These are phyloP conservation scores for Drosophila mauritiana DNA, from an alignment of 1,140 invertebrate species.

Conservation along the genomic window DNA sequence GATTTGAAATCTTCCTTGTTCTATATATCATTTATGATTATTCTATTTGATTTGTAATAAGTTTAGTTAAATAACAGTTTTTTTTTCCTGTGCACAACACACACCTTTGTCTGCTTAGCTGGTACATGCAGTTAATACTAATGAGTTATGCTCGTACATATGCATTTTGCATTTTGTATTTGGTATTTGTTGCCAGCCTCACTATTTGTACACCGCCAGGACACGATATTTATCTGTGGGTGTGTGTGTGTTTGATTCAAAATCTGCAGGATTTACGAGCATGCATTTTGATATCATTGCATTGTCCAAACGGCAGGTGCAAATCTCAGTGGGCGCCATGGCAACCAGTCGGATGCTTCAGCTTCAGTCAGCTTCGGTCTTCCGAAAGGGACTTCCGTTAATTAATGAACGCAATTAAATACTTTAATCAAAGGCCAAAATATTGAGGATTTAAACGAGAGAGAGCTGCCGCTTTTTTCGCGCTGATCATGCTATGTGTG, in stretches of 20 bases:
- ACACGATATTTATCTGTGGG: conserved; percentile 47
- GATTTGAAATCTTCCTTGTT: too few species aligned
- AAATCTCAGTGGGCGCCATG: conserved; percentile 30
- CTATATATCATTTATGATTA: too few species aligned
- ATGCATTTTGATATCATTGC: conserved; percentile 37
- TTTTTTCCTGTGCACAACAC: conserved; percentile 9
- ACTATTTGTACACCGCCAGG: conserved; percentile 42
- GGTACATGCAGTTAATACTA: conserved; percentile 74
- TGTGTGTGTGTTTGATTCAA: conserved; percentile 3
- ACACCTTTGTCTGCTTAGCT: conserved; percentile 25
- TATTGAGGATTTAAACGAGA: conserved; percentile 8
- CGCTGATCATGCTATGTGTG: conserved; percentile 24
- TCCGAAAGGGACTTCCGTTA: conserved; percentile 15
- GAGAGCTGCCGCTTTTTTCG: conserved; percentile 7
- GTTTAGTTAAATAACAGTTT: too few species aligned
- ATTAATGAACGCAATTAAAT: conserved; percentile 55
- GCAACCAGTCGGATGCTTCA: not conserved
- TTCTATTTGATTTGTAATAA: too few species aligned
- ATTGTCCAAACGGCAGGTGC: conserved; percentile 35
- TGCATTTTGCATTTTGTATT: conserved; percentile 53
- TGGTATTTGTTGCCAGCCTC: conserved; percentile 30
- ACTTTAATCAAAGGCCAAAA: conserved; percentile 39
- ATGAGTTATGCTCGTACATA: conserved; percentile 74
- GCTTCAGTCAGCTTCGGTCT: not conserved
- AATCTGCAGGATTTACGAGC: conserved; percentile 48